Percentiles rank a stretch among this genome's conserved stretches.
Evolutionary conservation across 2,113 vertebrate genomes (phyloP).

Genomic region (Brienomyrus brachyistius): DNA sequence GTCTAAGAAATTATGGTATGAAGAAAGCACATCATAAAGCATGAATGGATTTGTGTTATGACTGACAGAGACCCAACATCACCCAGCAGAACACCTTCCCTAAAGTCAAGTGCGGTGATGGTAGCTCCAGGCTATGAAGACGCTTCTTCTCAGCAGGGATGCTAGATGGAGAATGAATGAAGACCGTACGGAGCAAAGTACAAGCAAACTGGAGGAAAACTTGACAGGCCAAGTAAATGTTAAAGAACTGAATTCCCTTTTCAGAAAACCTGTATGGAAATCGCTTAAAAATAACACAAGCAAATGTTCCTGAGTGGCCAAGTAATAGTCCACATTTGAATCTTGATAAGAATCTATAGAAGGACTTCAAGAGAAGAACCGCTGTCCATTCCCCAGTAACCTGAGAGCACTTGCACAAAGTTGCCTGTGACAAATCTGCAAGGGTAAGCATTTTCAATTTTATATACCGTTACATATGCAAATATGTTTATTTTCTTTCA

Average conservation of each 20-base stretch:
- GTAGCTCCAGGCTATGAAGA: neutral
- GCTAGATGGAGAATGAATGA: neutral
- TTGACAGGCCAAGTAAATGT: neutral
- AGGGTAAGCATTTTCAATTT: neutral
- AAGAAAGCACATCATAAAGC: neutral
- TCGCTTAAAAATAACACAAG: neutral
- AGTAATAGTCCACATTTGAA: neutral
- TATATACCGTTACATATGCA: neutral
- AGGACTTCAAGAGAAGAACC: neutral
- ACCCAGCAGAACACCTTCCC: neutral
- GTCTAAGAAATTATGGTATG: neutral
- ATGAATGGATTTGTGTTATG: neutral
- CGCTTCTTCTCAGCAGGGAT: neutral
- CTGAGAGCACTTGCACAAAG: neutral
- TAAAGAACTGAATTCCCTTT: neutral
- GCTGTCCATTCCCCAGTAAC: neutral
- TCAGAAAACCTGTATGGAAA: neutral
- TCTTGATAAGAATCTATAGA: neutral
- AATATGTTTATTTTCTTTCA: neutral
- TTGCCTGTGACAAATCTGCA: neutral
- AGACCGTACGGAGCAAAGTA: neutral
- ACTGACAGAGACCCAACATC: slow-evolving; percentile 6
- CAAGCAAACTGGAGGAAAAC: neutral
- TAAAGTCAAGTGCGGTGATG: neutral
- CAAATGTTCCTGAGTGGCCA: neutral